Evolutionary conservation across 2,797 vertebrate species (phyloP), one percentile per base, ranked within the genome.

Genomic region (Cichlasoma orientale): DNA sequence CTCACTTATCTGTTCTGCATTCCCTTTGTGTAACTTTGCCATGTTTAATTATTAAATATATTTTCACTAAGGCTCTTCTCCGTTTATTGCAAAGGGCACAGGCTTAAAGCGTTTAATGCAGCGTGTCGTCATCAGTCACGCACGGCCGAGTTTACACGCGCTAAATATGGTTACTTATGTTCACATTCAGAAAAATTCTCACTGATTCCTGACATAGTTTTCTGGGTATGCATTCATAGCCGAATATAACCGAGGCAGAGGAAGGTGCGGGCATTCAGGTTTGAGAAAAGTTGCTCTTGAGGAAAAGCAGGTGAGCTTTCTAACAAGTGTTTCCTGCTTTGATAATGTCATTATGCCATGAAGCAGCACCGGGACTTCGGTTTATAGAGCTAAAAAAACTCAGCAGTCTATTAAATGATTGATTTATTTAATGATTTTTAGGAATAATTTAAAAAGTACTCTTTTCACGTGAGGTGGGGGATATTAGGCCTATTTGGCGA

Each of bases 21-120:
- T 92, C 80, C 77, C 72, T 56, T 69, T 89, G 76, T 93, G 92
- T 93, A 92, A 84, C 89, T 89, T 54, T 90, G 38, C 75, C 73
- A 76, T 89, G 83, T 90, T 86, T 93, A 92, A 92, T 90, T 91
- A 93, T 92, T 92, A 93, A 93, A 92, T 94, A 89, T 93, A 91
- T 93, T 94, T 91, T 93, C 91, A 93, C 92, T 93, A 92, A 88
- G 11, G 29, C 53, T 54, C 41, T 69, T 74, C 63, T 91, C 74
- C 50, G 57, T 79, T 90, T 78, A 74, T 91, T 83, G 23, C 33
- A 27, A 75, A 76, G 47, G n/a, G 57, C 8, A 5, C 36, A 2
- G 44, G 61, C 38, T 47, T 47, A 66, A 47, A 47, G 23, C 19
- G 4, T 52, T 52, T 52, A 52, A n/a, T 21, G 4, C 52, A 21